A percentile compares a stretch with the other conserved stretches of the same genome.
phyloP scores from a whole-genome alignment of 2,888 invertebrate genomes.

The Julus scanicus region DNA sequence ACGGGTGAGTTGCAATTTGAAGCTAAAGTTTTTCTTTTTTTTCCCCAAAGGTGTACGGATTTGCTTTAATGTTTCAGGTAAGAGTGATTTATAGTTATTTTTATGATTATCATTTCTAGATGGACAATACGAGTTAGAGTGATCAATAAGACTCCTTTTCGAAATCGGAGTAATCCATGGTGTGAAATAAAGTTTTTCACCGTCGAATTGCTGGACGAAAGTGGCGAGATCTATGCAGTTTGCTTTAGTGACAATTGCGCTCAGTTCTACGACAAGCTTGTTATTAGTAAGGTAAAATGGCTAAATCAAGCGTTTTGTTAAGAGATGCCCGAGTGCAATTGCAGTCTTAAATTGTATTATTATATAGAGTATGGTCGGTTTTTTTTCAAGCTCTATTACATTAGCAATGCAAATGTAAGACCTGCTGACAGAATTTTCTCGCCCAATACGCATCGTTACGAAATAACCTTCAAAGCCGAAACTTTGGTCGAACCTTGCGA shows the following conservation, averaged over 20 bases:
- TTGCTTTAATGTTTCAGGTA: too few species aligned
- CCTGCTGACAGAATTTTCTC: slow-evolving; percentile 92
- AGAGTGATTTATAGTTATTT: background rate
- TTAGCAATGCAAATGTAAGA: slow-evolving; percentile 85
- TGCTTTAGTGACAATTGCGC: slow-evolving; percentile 89
- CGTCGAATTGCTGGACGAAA: slow-evolving; percentile 92
- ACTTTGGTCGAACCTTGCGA: slow-evolving; percentile 71
- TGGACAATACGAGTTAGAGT: slow-evolving; percentile 95
- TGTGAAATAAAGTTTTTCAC: slow-evolving; percentile 95
- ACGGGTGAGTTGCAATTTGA: background rate
- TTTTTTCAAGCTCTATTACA: slow-evolving; percentile 79
- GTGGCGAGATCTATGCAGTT: slow-evolving; percentile 92
- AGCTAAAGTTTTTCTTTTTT: too few species aligned
- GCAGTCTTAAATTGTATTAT: too few species aligned
- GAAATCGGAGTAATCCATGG: slow-evolving; percentile 89
- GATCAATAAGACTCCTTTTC: slow-evolving; percentile 80
- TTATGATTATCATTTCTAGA: slow-evolving; percentile 66
- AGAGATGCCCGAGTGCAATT: too few species aligned
- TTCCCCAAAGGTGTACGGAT: too few species aligned
- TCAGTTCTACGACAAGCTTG: slow-evolving; percentile 87
- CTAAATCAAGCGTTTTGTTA: too few species aligned
- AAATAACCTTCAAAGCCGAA: slow-evolving; percentile 87
- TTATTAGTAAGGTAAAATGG: slow-evolving; percentile 70
- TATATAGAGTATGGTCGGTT: background rate
- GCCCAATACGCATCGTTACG: slow-evolving; percentile 90